Conservation (phyloP, 2,888 invertebrate genomes). For the Pollenia amentaria region DNA sequence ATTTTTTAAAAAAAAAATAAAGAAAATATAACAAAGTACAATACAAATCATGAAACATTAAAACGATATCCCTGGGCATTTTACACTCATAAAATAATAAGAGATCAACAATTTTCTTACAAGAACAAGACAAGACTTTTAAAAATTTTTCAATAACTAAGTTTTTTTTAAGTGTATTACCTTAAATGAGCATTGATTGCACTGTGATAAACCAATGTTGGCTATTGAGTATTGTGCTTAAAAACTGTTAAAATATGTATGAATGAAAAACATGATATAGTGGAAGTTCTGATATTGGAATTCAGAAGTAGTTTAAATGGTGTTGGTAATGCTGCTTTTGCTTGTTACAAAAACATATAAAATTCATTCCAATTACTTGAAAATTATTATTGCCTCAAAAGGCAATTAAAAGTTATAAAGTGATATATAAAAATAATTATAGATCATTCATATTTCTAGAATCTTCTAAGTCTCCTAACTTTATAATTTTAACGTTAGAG, state of each 20-base stretch:
- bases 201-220: not conserved
- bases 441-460: no score
- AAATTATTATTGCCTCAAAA: no score
- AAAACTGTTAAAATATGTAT: slow-evolving; percentile 29
- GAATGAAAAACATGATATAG: not conserved
- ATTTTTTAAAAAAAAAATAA: slow-evolving; percentile 12
- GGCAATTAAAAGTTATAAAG: no score
- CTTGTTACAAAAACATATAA: no score
- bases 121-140: not conserved
- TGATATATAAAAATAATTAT: no score
- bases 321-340: not conserved
- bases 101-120: not conserved
- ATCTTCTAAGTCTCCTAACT: no score
- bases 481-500: no score
- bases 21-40: not conserved
- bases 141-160: not conserved
- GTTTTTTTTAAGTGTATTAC: not conserved
- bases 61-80: not conserved
- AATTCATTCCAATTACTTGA: no score
- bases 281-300: not conserved
- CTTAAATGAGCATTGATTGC: slow-evolving; percentile 1
- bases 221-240: slow-evolving; percentile 45
- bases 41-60: slow-evolving; percentile 26
- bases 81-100: slow-evolving; percentile 16
- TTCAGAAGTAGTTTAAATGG: not conserved